phyloP scores from a whole-genome alignment of 2,888 invertebrate genomes.

The Scotopteryx bipunctaria region DNA sequence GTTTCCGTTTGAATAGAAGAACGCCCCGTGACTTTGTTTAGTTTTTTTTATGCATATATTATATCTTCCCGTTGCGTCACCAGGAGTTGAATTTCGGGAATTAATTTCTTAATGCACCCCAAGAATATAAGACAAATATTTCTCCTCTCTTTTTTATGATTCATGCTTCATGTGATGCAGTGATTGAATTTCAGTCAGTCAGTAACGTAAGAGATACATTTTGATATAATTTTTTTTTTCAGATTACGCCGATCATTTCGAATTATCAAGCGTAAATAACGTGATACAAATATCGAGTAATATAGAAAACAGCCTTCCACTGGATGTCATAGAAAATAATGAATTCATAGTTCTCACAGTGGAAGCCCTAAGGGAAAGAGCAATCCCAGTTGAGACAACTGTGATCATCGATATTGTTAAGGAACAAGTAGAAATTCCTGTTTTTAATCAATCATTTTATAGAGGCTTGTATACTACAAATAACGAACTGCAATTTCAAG shows the following conservation, averaged over 20 bases:
- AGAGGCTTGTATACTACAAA: conserved; percentile 47
- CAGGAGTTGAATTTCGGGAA: too few relatives aligned
- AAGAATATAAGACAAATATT: too few relatives aligned
- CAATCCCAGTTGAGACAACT: conserved; percentile 50
- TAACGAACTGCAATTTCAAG: conserved; percentile 43
- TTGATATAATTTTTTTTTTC: too few relatives aligned
- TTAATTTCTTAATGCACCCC: too few relatives aligned
- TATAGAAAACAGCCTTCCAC: conserved; percentile 35
- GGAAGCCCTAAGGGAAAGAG: conserved; percentile 54
- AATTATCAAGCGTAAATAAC: conserved; percentile 38
- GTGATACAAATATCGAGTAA: conserved; percentile 41
- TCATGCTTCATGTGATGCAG: too few relatives aligned
- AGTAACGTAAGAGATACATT: too few relatives aligned
- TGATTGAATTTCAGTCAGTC: too few relatives aligned
- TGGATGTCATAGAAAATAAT: conserved; percentile 42
- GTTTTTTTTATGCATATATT: too few relatives aligned
- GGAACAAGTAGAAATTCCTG: conserved; percentile 42
- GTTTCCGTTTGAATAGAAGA: too few relatives aligned
- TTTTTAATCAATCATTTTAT: conserved; percentile 54
- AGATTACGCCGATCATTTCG: conserved; percentile 51
- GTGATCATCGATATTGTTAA: conserved; percentile 52
- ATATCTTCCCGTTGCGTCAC: too few relatives aligned
- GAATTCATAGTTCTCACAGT: conserved; percentile 59
- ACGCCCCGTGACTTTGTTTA: too few relatives aligned
- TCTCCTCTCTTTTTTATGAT: too few relatives aligned